Percentiles rank a stretch among this genome's conserved stretches.
These are phyloP conservation scores for Aphis craccivora DNA, from an alignment of 1,140 invertebrate species.

Conservation along the genomic window DNA sequence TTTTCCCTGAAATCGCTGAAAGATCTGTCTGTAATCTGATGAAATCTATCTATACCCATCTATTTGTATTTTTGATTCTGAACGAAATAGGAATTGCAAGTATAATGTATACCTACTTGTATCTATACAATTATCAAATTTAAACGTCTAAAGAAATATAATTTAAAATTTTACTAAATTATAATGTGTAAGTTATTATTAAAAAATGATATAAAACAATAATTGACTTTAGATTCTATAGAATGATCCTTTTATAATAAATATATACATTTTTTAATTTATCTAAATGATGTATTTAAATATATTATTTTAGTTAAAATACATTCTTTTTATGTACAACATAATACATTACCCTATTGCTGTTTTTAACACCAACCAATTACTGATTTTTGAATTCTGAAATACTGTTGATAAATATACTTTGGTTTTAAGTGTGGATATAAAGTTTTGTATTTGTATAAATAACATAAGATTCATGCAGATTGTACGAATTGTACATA, in stretches of 20 bases:
- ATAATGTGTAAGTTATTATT: not conserved
- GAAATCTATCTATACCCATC: not conserved
- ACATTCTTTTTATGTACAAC: not conserved
- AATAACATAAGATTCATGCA: slow-evolving; percentile 11
- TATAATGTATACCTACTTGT: no score
- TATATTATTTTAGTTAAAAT: not conserved
- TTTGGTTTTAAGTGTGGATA: not conserved
- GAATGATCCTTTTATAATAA: not conserved
- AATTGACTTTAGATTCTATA: not conserved
- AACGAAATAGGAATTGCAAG: not conserved
- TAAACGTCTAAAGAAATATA: not conserved
- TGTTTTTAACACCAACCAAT: not conserved
- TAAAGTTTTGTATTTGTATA: not conserved
- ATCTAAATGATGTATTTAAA: not conserved
- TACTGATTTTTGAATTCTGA: not conserved
- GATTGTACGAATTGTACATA: slow-evolving; percentile 31
- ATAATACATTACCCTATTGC: not conserved
- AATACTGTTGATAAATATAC: not conserved
- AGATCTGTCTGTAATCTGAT: no score
- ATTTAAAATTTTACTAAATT: not conserved
- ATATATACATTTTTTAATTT: not conserved
- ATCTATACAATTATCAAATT: not conserved
- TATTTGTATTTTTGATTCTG: not conserved
- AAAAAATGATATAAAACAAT: not conserved
- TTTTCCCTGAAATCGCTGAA: not conserved